Evolutionary conservation across 2,888 invertebrate genomes (phyloP).

Genomic region (Melanophora roralis): DNA sequence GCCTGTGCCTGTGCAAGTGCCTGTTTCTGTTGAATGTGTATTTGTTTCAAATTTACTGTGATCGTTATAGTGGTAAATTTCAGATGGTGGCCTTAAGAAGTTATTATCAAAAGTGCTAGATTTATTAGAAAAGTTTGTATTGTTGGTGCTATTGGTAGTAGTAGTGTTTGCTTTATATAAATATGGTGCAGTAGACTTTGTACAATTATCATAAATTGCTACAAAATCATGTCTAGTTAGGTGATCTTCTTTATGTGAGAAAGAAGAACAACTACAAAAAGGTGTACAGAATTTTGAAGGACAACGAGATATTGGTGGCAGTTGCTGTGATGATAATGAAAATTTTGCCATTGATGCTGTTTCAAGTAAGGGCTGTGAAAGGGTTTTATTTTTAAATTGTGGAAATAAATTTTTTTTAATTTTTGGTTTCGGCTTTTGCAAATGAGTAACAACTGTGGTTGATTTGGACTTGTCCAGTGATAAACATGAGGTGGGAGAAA

Average conservation of each 20-base stretch:
- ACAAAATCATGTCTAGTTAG: constrained; percentile 21
- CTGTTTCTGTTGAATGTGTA: constrained; percentile 66
- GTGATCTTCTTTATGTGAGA: constrained; percentile 32
- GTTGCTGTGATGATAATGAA: constrained; percentile 30
- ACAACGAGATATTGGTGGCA: constrained; percentile 25
- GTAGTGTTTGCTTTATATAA: constrained; percentile 50
- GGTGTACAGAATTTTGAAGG: constrained; percentile 45
- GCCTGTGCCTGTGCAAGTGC: too few species aligned
- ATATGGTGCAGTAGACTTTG: constrained; percentile 34
- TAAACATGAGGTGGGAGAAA: constrained; percentile 63
- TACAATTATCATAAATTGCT: constrained; percentile 28
- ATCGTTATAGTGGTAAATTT: constrained; percentile 28
- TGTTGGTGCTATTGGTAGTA: constrained; percentile 36
- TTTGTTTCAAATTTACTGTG: constrained; percentile 45
- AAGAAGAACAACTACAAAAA: constrained; percentile 54
- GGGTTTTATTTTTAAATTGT: constrained; percentile 47
- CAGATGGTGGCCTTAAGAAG: constrained; percentile 30
- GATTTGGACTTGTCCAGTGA: constrained; percentile 61
- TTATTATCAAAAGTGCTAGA: constrained; percentile 47
- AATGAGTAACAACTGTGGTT: constrained; percentile 63
- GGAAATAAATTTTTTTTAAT: constrained; percentile 47
- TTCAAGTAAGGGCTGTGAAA: constrained; percentile 43
- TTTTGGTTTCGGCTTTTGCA: constrained; percentile 54
- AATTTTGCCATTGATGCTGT: constrained; percentile 16
- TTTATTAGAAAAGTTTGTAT: constrained; percentile 15